phyloP scores from a whole-genome alignment of 2,113 vertebrate genomes.

The Malurus alboscapulatus region DNA sequence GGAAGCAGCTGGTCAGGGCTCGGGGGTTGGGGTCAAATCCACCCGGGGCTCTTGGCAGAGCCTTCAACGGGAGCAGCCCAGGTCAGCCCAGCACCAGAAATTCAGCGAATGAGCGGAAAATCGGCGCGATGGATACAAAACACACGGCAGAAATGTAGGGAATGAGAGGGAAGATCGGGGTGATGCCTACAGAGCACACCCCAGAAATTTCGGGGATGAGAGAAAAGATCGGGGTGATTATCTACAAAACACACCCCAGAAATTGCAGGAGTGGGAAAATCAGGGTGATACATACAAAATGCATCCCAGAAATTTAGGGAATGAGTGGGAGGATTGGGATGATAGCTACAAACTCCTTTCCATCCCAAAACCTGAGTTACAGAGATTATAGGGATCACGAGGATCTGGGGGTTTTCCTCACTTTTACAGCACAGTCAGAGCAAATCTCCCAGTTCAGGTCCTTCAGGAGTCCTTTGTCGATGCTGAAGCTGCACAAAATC shows the following conservation, averaged over 20 bases:
- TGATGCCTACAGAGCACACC: fast-evolving
- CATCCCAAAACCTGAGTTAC: neutral
- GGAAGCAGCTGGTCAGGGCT: neutral
- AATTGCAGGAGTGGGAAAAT: neutral
- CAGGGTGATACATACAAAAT: neutral
- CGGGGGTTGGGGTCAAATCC: neutral
- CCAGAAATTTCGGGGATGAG: neutral
- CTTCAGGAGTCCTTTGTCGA: neutral
- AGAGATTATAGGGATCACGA: neutral
- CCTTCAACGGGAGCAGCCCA: neutral
- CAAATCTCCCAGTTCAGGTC: neutral
- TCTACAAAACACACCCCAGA: neutral
- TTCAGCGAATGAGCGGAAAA: neutral
- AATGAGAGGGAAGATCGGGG: neutral
- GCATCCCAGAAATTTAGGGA: neutral
- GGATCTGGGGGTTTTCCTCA: neutral
- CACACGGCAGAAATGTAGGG: neutral
- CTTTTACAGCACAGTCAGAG: neutral
- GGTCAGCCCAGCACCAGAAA: neutral
- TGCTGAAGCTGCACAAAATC: neutral
- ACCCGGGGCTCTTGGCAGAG: neutral
- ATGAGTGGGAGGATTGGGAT: fast-evolving
- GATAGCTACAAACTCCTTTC: fast-evolving
- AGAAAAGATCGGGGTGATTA: neutral
- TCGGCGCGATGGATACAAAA: neutral